Evolutionary conservation across 2,797 vertebrate species (phyloP), one percentile per base, ranked within the genome.

Genomic region (Xerus rutilus): DNA sequence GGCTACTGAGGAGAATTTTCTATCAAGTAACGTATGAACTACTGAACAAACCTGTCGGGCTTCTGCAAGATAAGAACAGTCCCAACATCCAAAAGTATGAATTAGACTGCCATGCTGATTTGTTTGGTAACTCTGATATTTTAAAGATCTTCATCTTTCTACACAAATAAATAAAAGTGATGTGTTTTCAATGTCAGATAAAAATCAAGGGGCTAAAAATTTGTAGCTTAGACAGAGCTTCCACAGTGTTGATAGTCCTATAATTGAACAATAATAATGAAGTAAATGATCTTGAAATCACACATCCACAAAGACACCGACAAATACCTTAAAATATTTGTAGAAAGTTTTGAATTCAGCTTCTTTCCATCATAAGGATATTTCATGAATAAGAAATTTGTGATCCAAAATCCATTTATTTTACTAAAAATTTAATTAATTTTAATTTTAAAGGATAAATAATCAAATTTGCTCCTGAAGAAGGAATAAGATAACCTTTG

Each of bases 191-290:
- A 25, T 3, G 23, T 28, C 18, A 89, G 73, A 72, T 45, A 77
- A 89, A 54, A 17, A 94, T 72, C 45, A 90, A 86, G 92, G 30
- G 9, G 47, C 30, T 73, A 78, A 82, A 93, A 91, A 4, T 69
- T 54, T 79, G 47, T 89, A 89, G 21, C 5, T 54, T 96, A 52
- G 39, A 65, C 3, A 69, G 20, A 69, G 30, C 86, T 90, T 92
- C 52, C 84, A 32, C 32, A 49, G 17, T 57, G 20, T 30, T 82
- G 21, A 70, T 47, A 64, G 47, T 43, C 15, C 9, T 25, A 23
- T 67, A 88, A 96, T 72, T 91, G 65, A 92, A 89, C 14, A 89
- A 62, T 74, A 91, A 47, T 78, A 94, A 94, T 43, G 32, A 78
- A 67, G 21, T 67, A 76, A 28, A 35, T n/a, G 35, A 74, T 47